A percentile compares a stretch with the other conserved stretches of the same genome.
phyloP scores from a whole-genome alignment of 1,140 invertebrate genomes.

The Sitophilus oryzae region DNA sequence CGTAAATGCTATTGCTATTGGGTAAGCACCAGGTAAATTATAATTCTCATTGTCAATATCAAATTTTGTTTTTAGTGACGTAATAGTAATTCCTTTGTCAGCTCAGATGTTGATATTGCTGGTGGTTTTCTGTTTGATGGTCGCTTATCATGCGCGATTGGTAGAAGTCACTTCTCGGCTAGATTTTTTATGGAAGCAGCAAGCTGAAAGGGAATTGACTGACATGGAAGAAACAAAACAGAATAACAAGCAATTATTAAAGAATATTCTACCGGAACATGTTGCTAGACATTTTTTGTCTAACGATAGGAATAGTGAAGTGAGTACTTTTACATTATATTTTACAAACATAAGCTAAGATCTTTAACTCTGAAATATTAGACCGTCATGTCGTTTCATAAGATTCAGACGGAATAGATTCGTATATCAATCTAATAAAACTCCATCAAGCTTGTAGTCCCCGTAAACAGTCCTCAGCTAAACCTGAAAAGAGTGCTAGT shows the following conservation, averaged over 20 bases:
- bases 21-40: no score
- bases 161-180: constrained; percentile 84
- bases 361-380: background rate
- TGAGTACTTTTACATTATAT: constrained; percentile 36
- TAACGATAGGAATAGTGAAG: constrained; percentile 66
- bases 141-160: constrained; percentile 83
- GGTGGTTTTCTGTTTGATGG: constrained; percentile 76
- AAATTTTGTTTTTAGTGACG: constrained; percentile 14
- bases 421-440: no score
- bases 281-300: constrained; percentile 90
- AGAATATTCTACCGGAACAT: constrained; percentile 94
- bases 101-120: constrained; percentile 76
- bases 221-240: constrained; percentile 85
- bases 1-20: background rate
- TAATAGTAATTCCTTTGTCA: constrained; percentile 54
- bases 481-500: no score
- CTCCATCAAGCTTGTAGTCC: no score
- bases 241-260: constrained; percentile 78
- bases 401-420: no score
- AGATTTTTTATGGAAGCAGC: constrained; percentile 94
- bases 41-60: no score
- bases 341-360: background rate
- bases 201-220: constrained; percentile 81
- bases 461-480: no score
- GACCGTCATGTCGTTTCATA: no score